Percentiles rank a stretch among this genome's conserved stretches.
phyloP scores from a whole-genome alignment of 2,888 invertebrate genomes.

The Agonopterix arenella region DNA sequence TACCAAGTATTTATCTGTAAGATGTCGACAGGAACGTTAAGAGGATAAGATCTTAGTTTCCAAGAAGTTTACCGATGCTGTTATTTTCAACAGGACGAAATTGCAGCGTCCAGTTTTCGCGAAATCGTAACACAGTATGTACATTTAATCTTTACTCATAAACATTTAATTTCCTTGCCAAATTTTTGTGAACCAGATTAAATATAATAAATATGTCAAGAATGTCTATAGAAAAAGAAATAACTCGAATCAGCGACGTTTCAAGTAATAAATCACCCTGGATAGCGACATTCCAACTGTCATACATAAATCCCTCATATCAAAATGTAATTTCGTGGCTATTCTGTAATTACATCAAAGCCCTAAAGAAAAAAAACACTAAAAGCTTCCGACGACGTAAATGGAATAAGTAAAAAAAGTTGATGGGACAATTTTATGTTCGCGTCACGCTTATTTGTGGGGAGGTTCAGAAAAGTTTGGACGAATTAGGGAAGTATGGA shows the following conservation, averaged over 20 bases:
- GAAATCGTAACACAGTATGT: background rate
- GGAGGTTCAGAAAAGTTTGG: background rate
- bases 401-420: slow-evolving; percentile 4
- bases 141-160: background rate
- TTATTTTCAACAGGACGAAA: too few species aligned
- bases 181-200: too few species aligned
- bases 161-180: too few species aligned
- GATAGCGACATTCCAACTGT: slow-evolving; percentile 2
- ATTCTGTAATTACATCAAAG: background rate
- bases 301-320: slow-evolving; percentile 1
- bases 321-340: slow-evolving; percentile 1
- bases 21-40: too few species aligned
- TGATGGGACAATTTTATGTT: slow-evolving; percentile 8
- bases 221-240: background rate
- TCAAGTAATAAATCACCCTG: background rate
- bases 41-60: too few species aligned
- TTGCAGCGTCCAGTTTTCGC: too few species aligned
- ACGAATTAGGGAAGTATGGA: background rate
- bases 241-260: background rate
- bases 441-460: slow-evolving; percentile 2
- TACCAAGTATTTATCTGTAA: too few species aligned
- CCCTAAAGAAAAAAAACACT: slow-evolving; percentile 2
- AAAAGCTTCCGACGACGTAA: slow-evolving; percentile 2
- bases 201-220: too few species aligned
- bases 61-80: too few species aligned